A percentile compares a stretch with the other conserved stretches of the same genome.
These are phyloP conservation scores for Drosophila neocordata DNA, from an alignment of 1,140 invertebrate genomes.

Conservation along the genomic window DNA sequence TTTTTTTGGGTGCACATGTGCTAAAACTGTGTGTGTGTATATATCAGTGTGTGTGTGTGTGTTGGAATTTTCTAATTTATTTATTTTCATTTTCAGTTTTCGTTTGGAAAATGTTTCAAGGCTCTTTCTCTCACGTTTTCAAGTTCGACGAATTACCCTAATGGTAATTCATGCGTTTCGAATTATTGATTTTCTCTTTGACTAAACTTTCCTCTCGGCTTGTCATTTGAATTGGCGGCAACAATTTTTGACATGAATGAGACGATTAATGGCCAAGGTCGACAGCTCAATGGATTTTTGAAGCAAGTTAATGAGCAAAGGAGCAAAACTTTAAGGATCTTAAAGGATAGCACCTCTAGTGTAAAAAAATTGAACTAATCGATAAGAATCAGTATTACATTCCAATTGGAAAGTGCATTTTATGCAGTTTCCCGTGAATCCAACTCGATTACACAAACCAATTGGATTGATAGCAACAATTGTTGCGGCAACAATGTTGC, in stretches of 20 bases:
- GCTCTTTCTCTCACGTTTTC: slow-evolving; percentile 51
- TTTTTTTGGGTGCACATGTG: slow-evolving; percentile 56
- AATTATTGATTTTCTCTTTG: slow-evolving; percentile 70
- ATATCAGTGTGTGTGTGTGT: slow-evolving; percentile 57
- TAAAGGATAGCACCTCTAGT: slow-evolving; percentile 54
- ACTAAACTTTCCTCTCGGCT: slow-evolving; percentile 57
- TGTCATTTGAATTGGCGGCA: slow-evolving; percentile 70
- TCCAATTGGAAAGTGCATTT: slow-evolving; percentile 3
- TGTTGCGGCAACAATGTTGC: slow-evolving; percentile 16
- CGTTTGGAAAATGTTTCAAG: slow-evolving; percentile 70
- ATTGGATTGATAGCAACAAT: background rate
- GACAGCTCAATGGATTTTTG: slow-evolving; percentile 40
- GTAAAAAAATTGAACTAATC: background rate
- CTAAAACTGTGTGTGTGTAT: slow-evolving; percentile 3
- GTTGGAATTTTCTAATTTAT: slow-evolving; percentile 82
- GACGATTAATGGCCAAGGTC: slow-evolving; percentile 81
- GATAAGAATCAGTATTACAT: background rate
- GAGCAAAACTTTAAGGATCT: slow-evolving; percentile 37
- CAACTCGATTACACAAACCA: background rate
- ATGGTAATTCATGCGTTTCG: slow-evolving; percentile 70
- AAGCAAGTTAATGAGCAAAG: background rate
- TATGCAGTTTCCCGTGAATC: background rate
- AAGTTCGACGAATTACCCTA: slow-evolving; percentile 62
- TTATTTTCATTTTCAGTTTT: slow-evolving; percentile 29
- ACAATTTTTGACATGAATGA: slow-evolving; percentile 68